Evolutionary conservation across 2,888 invertebrate species (phyloP), one percentile per base, ranked within the genome.

Genomic region (Habrosyne pyritoides): DNA sequence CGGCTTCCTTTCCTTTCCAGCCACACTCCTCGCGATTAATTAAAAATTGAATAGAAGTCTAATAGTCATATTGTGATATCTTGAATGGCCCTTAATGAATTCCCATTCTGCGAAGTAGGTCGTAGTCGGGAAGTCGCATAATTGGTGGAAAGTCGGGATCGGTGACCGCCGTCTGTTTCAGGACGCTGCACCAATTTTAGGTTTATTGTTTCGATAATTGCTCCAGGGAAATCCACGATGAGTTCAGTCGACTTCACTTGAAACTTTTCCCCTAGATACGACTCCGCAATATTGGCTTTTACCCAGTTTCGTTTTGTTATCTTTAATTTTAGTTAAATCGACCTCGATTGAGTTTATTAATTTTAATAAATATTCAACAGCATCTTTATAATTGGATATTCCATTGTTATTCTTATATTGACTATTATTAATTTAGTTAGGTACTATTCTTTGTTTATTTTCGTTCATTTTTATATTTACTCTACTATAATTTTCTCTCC

Each of bases 131-230:
- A 83, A 86, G 81, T 82, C 80, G 72, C 68, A 73, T 89, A 87
- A 87, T 87, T 87, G 85, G 81, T 81, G 82, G 83, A 77, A 84
- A 88, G 80, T 84, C 81, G 78, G 72, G 86, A 85, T 85, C 83
- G 76, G 86, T 85, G 85, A 86, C 88, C 86, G 82, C 84, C 71
- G 76, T 70, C 71, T 71, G 72, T 77, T 79, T 75, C 77, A 77
- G 81, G 76, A 79, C 75, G 73, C 79, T 83, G 86, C 85, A 81
- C 84, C 82, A 90, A 89, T 90, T 91, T 89, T 84, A 87, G 83
- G 81, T 89, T 89, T 87, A 91, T 91, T 91, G 91, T 91, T 88
- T 88, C 86, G 77, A 85, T 90, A 91, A 91, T 90, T 90, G 85
- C 88, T 89, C 83, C 69, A 79, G 83, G 83, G 79, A 84, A 83